Percentiles rank a stretch among this genome's conserved stretches.
These are phyloP conservation scores for Ceyx cyanopectus DNA, from an alignment of 2,113 vertebrate species.

Conservation along the genomic window DNA sequence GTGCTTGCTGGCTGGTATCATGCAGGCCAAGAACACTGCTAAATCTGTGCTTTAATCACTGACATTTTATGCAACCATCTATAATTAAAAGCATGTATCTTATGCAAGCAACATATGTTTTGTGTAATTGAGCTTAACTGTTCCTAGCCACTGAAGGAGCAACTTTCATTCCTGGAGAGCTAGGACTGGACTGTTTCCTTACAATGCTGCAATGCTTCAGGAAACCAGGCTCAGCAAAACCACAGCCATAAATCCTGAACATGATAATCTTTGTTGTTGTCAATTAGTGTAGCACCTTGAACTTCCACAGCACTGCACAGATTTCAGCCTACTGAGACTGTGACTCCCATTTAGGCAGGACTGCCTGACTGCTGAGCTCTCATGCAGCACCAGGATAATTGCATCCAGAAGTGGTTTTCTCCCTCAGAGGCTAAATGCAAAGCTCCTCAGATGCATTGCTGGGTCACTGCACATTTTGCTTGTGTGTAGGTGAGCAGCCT, in stretches of 20 bases:
- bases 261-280: rapidly evolving
- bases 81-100: slow-evolving; percentile 55
- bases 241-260: neutral
- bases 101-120: slow-evolving; percentile 54
- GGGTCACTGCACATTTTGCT: neutral
- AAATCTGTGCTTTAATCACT: slow-evolving; percentile 46
- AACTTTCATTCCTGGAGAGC: neutral
- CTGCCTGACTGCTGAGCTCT: neutral
- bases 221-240: neutral
- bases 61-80: slow-evolving; percentile 51
- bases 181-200: neutral
- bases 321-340: neutral
- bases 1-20: slow-evolving; percentile 24
- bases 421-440: neutral
- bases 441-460: neutral
- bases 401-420: neutral
- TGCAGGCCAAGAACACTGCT: slow-evolving; percentile 26
- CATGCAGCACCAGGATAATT: neutral
- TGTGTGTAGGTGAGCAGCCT: neutral
- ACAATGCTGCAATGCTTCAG: neutral
- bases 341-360: neutral
- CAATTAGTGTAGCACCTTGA: neutral
- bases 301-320: neutral
- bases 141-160: neutral
- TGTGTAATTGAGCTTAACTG: slow-evolving; percentile 37